Conservation (phyloP, 1,140 invertebrate genomes). For the Drosophila carrolli region DNA sequence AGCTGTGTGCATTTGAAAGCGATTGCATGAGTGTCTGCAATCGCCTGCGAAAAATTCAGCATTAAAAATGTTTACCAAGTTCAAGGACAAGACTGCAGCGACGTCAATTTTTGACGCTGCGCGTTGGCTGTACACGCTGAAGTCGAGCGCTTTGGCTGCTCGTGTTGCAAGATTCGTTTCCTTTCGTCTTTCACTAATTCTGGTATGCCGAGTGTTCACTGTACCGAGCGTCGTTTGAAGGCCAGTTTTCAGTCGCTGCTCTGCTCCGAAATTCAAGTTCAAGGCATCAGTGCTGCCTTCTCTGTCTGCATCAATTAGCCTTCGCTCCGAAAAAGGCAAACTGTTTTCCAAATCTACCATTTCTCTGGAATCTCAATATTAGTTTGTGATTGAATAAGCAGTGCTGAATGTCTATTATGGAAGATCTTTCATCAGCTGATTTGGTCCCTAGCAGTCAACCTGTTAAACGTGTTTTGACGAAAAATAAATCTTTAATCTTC, state of each 20-base stretch:
- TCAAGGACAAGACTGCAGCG: constrained; percentile 71
- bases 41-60: constrained; percentile 6
- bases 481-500: constrained; percentile 16
- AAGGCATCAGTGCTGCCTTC: constrained; percentile 45
- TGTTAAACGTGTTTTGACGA: constrained; percentile 67
- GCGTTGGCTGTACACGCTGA: constrained; percentile 54
- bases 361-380: too few relatives aligned
- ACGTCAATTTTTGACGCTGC: constrained; percentile 59
- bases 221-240: constrained; percentile 66
- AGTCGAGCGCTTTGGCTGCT: neutral
- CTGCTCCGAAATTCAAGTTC: constrained; percentile 65
- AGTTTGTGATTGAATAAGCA: too few relatives aligned
- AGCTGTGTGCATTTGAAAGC: constrained; percentile 41
- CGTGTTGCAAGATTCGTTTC: constrained; percentile 34
- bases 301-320: constrained; percentile 9
- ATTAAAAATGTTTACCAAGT: constrained; percentile 60
- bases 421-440: constrained; percentile 1
- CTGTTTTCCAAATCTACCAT: too few relatives aligned
- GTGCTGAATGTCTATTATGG: constrained; percentile 8
- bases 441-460: constrained; percentile 28
- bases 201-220: constrained; percentile 31
- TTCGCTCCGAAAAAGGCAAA: too few relatives aligned
- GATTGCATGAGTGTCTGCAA: constrained; percentile 23
- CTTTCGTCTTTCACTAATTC: constrained; percentile 1
- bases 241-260: constrained; percentile 21